Conservation (phyloP, 2,113 vertebrate genomes). For the Dascyllus trimaculatus region DNA sequence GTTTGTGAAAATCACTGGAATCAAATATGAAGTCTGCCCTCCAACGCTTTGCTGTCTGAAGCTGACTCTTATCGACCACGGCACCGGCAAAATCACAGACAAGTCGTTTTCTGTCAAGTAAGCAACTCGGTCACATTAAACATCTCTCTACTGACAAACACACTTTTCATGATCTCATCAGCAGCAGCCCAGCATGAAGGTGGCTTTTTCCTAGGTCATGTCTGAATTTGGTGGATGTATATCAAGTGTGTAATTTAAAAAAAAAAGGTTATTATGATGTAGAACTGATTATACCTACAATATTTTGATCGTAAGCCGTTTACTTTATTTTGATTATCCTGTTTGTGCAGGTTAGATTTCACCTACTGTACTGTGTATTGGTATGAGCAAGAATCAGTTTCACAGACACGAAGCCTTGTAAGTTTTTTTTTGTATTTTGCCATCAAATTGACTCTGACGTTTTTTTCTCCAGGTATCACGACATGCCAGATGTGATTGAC, state of each 20-base stretch:
- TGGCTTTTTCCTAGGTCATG: neutral
- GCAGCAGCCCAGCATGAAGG: neutral
- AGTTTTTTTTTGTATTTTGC: neutral
- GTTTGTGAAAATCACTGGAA: slow-evolving; percentile 97
- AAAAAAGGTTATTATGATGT: no score
- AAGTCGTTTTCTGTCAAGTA: slow-evolving; percentile 97
- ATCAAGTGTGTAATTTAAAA: no score
- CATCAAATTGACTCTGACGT: neutral
- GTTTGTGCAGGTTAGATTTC: neutral
- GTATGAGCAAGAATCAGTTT: neutral
- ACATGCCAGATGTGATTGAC: slow-evolving; percentile 99
- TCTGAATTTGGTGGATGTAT: no score
- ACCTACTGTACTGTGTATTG: neutral
- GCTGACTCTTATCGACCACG: slow-evolving; percentile 93
- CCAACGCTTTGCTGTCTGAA: slow-evolving; percentile 97
- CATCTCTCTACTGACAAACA: neutral
- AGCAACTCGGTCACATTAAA: slow-evolving; percentile 18
- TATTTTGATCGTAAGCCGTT: neutral
- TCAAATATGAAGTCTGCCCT: slow-evolving; percentile 95
- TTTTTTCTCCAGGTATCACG: slow-evolving; percentile 90
- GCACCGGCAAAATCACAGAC: slow-evolving; percentile 91
- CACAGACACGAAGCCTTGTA: neutral
- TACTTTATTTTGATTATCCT: neutral
- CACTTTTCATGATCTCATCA: neutral
- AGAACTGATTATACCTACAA: no score